Evolutionary conservation across 2,888 invertebrate species (phyloP), one percentile per base, ranked within the genome.

Genomic region (Amaurobius ferox): DNA sequence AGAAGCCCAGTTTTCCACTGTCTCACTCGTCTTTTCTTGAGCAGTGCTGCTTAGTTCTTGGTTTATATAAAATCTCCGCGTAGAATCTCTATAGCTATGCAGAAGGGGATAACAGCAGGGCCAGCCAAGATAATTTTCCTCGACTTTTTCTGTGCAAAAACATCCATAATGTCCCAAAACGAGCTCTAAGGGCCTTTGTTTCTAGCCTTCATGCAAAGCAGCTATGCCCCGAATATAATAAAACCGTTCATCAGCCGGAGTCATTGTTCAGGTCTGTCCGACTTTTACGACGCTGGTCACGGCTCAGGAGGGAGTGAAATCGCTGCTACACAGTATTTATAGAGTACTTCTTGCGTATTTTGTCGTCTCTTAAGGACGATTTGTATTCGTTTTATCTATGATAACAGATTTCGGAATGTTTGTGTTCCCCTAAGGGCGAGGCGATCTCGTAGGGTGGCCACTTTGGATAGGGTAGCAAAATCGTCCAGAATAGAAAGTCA

Each of bases 261-360:
- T 68, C 40, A 68, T 68, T 68, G 68, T 68, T 68, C 68, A 19
- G 23, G 28, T 35, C 9, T 32, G 39, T n/a, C 32, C 39, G 19
- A 35, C n/a, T 23, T 40, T 68, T 68, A 68, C 7, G 32, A 40
- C 35, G 19, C n/a, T 23, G 68, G 68, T 68, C 68, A 68, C 68
- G 68, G 68, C 68, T 68, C 26, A 68, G 35, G 28, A 16, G 23
- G 35, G 40, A 68, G 68, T 40, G 11, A 68, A 68, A 68, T 68
- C 40, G 68, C 68, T 68, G 68, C 68, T 68, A 68, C 68, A 68
- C 26, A 68, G 68, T 68, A 68, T 68, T 68, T 68, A 68, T 68
- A 68, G 68, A 68, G 68, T 32, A 68, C 26, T 68, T 68, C 40
- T 32, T 40, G 68, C 26, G 68, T 30, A 68, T 68, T 68, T 68